Evolutionary conservation across 1,140 invertebrate genomes (phyloP).

Genomic region (Drosophila sucinea): DNA sequence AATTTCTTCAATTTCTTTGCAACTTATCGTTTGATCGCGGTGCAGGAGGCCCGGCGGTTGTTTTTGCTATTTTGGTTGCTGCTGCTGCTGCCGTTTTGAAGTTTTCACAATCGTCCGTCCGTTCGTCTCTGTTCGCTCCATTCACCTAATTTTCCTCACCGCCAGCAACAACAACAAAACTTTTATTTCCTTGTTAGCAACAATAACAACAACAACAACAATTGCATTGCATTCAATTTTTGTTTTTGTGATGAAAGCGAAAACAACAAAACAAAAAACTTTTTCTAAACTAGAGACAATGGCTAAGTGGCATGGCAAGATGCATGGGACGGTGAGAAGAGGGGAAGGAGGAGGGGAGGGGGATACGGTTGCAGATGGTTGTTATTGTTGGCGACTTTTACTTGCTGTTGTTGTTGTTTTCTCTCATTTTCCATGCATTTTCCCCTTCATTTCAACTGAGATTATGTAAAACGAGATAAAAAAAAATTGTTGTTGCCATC

Average conservation of each 20-base stretch:
- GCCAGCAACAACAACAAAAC: constrained; percentile 34
- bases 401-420: constrained; percentile 3
- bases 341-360: background rate
- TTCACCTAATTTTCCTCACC: constrained; percentile 65
- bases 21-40: constrained; percentile 54
- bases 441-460: background rate
- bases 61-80: constrained; percentile 28
- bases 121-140: constrained; percentile 41
- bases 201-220: constrained; percentile 38
- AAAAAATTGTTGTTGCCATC: background rate
- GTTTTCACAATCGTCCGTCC: constrained; percentile 3
- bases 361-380: background rate
- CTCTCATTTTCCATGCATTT: constrained; percentile 8
- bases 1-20: constrained; percentile 31
- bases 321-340: too few relatives aligned
- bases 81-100: constrained; percentile 29
- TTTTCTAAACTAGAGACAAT: constrained; percentile 13
- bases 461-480: constrained; percentile 6
- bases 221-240: constrained; percentile 15
- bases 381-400: constrained; percentile 10
- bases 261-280: background rate
- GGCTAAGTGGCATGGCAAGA: background rate
- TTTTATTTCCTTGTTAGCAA: constrained; percentile 74
- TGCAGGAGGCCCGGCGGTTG: constrained; percentile 26
- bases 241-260: constrained; percentile 27